A percentile compares a stretch with the other conserved stretches of the same genome.
Evolutionary conservation across 2,888 invertebrate genomes (phyloP).

Genomic region (Pristionchus japonicus): DNA sequence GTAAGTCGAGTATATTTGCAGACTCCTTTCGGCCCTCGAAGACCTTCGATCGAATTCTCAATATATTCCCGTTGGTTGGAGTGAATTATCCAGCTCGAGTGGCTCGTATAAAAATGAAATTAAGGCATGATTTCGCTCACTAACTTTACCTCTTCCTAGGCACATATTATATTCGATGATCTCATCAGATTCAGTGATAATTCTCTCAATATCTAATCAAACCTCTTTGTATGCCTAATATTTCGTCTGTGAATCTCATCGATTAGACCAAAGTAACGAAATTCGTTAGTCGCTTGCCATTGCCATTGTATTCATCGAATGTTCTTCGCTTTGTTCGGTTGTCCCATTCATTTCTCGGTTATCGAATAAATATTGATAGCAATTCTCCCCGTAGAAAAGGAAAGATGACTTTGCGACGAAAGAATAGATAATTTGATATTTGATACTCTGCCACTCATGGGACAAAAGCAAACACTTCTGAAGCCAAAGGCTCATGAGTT

Average conservation of each 20-base stretch:
- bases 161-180: not conserved
- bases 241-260: constrained; percentile 3
- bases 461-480: not conserved
- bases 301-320: not conserved
- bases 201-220: not conserved
- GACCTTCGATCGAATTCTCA: constrained; percentile 34
- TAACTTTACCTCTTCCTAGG: not conserved
- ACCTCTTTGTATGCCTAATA: not conserved
- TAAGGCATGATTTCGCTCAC: not conserved
- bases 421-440: not conserved
- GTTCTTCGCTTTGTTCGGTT: not conserved
- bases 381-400: not conserved
- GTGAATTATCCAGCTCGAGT: not conserved
- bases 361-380: not conserved
- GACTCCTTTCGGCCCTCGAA: constrained; percentile 42
- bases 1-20: constrained; percentile 9
- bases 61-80: constrained; percentile 34
- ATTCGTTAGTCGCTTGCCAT: not conserved
- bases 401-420: not conserved
- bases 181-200: constrained; percentile 26
- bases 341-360: not conserved
- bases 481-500: not conserved
- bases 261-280: constrained; percentile 7
- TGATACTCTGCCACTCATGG: not conserved
- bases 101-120: not conserved